Percentiles rank a stretch among this genome's conserved stretches.
phyloP scores from a whole-genome alignment of 53 echinoderm and acorn worm genomes.

The Crossaster papposus region DNA sequence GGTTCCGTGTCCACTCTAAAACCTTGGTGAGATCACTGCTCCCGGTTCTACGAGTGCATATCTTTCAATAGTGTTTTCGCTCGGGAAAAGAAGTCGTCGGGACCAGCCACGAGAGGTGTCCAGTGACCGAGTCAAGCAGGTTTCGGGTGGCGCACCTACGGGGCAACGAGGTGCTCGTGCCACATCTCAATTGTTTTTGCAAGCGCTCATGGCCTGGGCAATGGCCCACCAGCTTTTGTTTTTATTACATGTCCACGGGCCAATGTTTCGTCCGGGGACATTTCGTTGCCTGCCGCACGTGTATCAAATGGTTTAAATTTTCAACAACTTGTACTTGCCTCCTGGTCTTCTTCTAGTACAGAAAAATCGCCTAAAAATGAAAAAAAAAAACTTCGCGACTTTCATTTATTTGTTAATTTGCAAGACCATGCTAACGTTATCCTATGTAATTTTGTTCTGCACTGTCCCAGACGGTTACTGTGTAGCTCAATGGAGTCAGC shows the following conservation, averaged over 20 bases:
- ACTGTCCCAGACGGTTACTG: no score
- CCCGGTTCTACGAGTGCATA: conserved; percentile 22
- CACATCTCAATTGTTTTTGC: conserved; percentile 14
- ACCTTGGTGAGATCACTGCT: conserved; percentile 33
- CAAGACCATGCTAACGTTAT: no score
- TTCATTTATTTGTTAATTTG: no score
- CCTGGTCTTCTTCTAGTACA: no score
- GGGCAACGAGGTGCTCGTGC: conserved; percentile 31
- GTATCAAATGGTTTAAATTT: neutral
- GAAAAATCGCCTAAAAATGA: no score
- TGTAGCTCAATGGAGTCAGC: no score
- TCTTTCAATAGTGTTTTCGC: conserved; percentile 59
- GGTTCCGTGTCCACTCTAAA: conserved; percentile 46
- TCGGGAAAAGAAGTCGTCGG: conserved; percentile 35
- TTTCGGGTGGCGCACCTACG: conserved; percentile 51
- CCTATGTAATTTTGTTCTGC: no score
- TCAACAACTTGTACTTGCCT: neutral
- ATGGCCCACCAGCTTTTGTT: conserved; percentile 19
- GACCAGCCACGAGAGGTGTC: conserved; percentile 44
- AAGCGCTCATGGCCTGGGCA: neutral
- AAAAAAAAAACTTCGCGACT: no score
- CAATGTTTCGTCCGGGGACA: neutral
- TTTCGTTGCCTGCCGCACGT: neutral
- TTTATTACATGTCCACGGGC: conserved; percentile 9
- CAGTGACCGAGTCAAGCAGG: conserved; percentile 36